Conservation (phyloP, 2,888 invertebrate species). For the Odontothrips loti region DNA sequence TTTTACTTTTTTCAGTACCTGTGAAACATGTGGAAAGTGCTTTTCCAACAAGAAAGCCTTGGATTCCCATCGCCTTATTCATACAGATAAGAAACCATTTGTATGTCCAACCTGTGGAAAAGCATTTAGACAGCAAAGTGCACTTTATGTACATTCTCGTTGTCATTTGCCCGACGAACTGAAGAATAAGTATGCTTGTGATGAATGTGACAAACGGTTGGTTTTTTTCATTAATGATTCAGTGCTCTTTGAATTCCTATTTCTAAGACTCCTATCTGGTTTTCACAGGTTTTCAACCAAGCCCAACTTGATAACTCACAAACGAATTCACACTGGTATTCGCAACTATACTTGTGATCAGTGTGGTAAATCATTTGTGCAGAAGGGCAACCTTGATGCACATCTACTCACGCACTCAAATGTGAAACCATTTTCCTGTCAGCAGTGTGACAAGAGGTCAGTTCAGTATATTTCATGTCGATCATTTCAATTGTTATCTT, state of each 20-base stretch:
- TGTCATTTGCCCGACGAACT: constrained; percentile 55
- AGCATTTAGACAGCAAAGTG: constrained; percentile 54
- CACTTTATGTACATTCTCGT: constrained; percentile 52
- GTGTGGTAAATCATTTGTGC: constrained; percentile 44
- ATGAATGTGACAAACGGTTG: constrained; percentile 55
- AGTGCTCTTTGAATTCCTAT: not conserved
- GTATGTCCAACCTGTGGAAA: constrained; percentile 55
- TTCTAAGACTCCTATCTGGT: not conserved
- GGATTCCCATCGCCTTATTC: constrained; percentile 50
- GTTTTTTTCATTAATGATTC: constrained; percentile 26
- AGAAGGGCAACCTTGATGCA: constrained; percentile 41
- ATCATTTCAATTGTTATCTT: not conserved
- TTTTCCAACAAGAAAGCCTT: constrained; percentile 52
- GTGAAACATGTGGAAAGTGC: constrained; percentile 55
- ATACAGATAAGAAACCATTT: constrained; percentile 52
- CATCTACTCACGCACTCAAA: constrained; percentile 41
- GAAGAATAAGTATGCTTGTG: constrained; percentile 57
- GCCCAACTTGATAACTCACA: constrained; percentile 41
- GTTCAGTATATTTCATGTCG: constrained; percentile 31
- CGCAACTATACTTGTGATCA: constrained; percentile 44
- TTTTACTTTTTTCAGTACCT: constrained; percentile 42
- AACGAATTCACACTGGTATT: constrained; percentile 43
- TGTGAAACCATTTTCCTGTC: constrained; percentile 41
- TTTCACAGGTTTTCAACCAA: constrained; percentile 45
- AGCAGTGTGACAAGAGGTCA: constrained; percentile 41